phyloP scores from a whole-genome alignment of 2,113 vertebrate species.

The Spermophilus dauricus region DNA sequence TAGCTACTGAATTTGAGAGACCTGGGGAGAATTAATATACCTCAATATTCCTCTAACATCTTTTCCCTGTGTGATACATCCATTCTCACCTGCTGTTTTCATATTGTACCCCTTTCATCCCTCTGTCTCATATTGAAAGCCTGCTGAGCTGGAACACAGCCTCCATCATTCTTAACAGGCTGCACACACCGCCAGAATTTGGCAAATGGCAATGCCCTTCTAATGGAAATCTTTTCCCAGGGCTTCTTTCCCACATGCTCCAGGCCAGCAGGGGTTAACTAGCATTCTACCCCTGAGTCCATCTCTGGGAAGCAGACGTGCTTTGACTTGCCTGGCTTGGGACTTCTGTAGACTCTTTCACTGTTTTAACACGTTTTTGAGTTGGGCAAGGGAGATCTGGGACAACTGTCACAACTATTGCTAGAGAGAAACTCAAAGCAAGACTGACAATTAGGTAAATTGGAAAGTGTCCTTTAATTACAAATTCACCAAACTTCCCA shows the following conservation, averaged over 20 bases:
- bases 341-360: slow-evolving; percentile 36
- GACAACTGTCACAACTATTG: not conserved
- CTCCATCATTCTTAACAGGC: slow-evolving; percentile 67
- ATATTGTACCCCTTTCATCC: slow-evolving; percentile 69
- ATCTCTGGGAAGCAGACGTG: not conserved
- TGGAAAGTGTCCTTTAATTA: slow-evolving; percentile 32
- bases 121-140: slow-evolving; percentile 62
- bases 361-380: slow-evolving; percentile 25
- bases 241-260: slow-evolving; percentile 15
- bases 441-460: slow-evolving; percentile 54
- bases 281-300: not conserved
- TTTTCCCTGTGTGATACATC: slow-evolving; percentile 70
- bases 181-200: not conserved
- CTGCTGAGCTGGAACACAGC: slow-evolving; percentile 56
- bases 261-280: slow-evolving; percentile 46
- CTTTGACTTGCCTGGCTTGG: not conserved
- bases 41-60: slow-evolving; percentile 74
- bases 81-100: slow-evolving; percentile 74
- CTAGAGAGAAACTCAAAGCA: slow-evolving; percentile 49
- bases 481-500: not conserved
- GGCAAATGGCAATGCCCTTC: slow-evolving; percentile 16
- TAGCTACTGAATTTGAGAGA: slow-evolving; percentile 38
- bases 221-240: slow-evolving; percentile 19
- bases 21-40: slow-evolving; percentile 80
- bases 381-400: not conserved